Conservation (phyloP, 1,140 invertebrate species). For the Probaryconus sp. region DNA sequence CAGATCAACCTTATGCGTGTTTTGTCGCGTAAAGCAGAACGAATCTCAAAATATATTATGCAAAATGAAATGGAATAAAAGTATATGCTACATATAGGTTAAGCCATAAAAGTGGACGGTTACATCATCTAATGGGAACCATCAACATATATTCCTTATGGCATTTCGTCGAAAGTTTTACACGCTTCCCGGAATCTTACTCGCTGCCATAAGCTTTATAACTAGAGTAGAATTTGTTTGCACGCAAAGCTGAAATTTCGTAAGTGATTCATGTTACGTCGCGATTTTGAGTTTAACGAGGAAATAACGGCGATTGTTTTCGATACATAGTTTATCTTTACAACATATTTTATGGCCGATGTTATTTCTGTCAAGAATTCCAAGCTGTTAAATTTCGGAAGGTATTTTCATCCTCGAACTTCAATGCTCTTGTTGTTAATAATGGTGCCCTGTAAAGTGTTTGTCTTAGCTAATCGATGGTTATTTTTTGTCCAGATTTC, state of each 20-base stretch:
- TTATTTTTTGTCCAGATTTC: background rate
- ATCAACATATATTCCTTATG: constrained; percentile 55
- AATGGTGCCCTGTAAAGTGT: no score
- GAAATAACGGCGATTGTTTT: constrained; percentile 44
- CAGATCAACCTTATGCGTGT: no score
- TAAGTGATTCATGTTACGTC: constrained; percentile 43
- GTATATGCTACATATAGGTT: constrained; percentile 9
- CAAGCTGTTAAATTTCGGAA: constrained; percentile 3
- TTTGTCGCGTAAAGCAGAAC: constrained; percentile 6
- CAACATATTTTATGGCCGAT: constrained; percentile 23
- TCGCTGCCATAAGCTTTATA: constrained; percentile 8
- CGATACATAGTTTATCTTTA: constrained; percentile 30
- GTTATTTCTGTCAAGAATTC: constrained; percentile 13
- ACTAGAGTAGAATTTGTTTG: constrained; percentile 21
- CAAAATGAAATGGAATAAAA: constrained; percentile 34
- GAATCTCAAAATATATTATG: constrained; percentile 8
- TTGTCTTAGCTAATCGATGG: no score
- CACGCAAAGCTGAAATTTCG: constrained; percentile 65
- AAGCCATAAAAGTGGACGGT: constrained; percentile 26
- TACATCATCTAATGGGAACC: constrained; percentile 15
- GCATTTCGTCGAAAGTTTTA: constrained; percentile 65
- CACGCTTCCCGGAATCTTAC: constrained; percentile 65
- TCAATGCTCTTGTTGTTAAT: no score
- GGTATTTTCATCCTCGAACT: background rate
- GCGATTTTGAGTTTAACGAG: constrained; percentile 39